These are phyloP conservation scores for Bubo scandiacus DNA, from an alignment of 2,113 vertebrate species.

Conservation along the genomic window DNA sequence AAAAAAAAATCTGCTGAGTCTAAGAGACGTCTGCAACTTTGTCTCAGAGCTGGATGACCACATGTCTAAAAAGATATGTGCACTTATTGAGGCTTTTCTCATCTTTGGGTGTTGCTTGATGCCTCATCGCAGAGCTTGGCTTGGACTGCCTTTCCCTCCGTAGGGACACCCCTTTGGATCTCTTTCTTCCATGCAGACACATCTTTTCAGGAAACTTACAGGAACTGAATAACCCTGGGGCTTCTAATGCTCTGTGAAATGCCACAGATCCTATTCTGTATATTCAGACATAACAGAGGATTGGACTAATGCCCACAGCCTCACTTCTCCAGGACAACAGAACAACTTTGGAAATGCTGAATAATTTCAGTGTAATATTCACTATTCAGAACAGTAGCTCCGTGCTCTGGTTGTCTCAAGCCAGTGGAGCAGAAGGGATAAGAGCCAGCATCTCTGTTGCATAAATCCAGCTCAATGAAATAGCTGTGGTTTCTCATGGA, in stretches of 20 bases:
- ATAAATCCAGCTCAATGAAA: neutral
- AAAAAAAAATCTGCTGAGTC: neutral
- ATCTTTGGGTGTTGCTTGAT: neutral
- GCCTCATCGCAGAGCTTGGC: neutral
- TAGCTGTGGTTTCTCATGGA: neutral
- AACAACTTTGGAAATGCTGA: neutral
- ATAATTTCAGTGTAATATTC: neutral
- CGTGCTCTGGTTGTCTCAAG: neutral
- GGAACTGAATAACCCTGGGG: neutral
- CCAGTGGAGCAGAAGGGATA: neutral
- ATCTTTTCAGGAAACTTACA: neutral
- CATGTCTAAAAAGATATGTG: neutral
- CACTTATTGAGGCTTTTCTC: neutral
- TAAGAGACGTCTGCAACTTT: no score
- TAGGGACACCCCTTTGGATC: neutral
- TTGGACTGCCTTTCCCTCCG: neutral
- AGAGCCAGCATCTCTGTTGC: neutral
- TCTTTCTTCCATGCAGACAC: neutral
- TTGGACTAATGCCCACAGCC: neutral
- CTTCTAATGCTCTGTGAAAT: neutral
- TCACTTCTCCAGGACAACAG: neutral
- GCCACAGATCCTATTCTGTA: neutral
- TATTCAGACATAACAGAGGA: neutral
- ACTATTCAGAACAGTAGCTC: neutral
- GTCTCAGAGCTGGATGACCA: neutral